A percentile compares a stretch with the other conserved stretches of the same genome.
Evolutionary conservation across 1,140 invertebrate species (phyloP).

Genomic region (Chironomus striatipennis): DNA sequence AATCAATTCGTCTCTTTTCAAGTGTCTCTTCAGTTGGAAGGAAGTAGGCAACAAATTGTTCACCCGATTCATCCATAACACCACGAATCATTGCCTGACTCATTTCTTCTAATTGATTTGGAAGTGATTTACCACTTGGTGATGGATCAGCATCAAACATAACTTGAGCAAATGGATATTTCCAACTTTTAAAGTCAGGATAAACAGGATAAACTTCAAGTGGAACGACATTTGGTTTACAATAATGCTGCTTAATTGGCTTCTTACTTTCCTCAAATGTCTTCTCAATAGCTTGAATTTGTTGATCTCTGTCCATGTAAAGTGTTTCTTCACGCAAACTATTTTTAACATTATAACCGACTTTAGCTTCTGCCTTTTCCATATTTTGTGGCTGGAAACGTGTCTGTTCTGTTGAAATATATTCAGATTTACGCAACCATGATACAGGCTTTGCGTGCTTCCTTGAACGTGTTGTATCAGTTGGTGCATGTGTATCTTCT

Average conservation of each 20-base stretch:
- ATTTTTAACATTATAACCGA: constrained; percentile 96
- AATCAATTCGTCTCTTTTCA: constrained; percentile 75
- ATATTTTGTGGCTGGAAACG: constrained; percentile 91
- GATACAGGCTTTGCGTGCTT: constrained; percentile 92
- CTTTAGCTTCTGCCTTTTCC: constrained; percentile 96
- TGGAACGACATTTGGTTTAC: constrained; percentile 86
- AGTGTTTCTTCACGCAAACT: constrained; percentile 89
- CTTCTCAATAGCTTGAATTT: constrained; percentile 96
- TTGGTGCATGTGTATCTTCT: constrained; percentile 80
- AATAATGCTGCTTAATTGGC: constrained; percentile 86
- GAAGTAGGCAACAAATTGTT: constrained; percentile 98
- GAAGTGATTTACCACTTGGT: constrained; percentile 65
- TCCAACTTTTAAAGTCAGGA: constrained; percentile 95
- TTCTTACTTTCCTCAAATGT: constrained; percentile 91
- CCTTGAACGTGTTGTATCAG: constrained; percentile 78
- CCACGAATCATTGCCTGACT: constrained; percentile 97
- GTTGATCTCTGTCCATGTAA: constrained; percentile 94
- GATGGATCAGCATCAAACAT: constrained; percentile 97
- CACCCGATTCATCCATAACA: constrained; percentile 96
- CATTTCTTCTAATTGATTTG: constrained; percentile 92
- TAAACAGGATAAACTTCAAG: constrained; percentile 82
- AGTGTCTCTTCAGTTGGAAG: constrained; percentile 89
- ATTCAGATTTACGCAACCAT: constrained; percentile 95
- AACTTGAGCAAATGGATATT: constrained; percentile 95
- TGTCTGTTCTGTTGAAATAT: constrained; percentile 98